Evolutionary conservation across 2,888 invertebrate species (phyloP).

Genomic region (Melieria omissa): DNA sequence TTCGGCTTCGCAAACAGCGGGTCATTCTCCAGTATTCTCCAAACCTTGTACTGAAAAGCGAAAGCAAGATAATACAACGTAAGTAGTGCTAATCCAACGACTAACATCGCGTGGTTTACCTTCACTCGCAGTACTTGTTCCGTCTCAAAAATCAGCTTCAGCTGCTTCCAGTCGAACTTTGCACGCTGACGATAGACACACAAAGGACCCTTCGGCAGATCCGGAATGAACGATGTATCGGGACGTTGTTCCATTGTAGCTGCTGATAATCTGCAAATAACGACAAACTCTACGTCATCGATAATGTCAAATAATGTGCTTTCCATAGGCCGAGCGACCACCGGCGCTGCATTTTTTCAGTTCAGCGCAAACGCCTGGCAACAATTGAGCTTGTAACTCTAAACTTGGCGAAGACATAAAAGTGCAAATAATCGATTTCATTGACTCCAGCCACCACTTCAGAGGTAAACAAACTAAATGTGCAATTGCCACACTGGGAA

Average conservation of each 20-base stretch:
- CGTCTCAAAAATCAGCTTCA: conserved; percentile 83
- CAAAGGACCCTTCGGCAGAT: conserved; percentile 76
- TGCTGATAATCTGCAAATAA: not conserved
- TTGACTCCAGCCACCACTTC: not conserved
- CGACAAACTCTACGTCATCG: conserved; percentile 5
- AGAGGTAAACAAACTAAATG: conserved; percentile 27
- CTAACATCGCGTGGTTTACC: conserved; percentile 69
- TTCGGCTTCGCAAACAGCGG: conserved; percentile 78
- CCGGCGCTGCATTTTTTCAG: not conserved
- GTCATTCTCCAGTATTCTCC: conserved; percentile 81
- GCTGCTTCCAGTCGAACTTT: conserved; percentile 87
- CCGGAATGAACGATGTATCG: conserved; percentile 74
- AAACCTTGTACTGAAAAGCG: conserved; percentile 77
- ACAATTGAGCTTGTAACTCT: not conserved
- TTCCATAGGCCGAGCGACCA: too few species aligned
- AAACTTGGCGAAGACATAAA: conserved; percentile 23
- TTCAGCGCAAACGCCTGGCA: not conserved
- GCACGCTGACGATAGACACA: conserved; percentile 82
- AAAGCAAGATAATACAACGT: conserved; percentile 26
- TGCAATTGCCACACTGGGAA: not conserved
- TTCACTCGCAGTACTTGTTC: conserved; percentile 80
- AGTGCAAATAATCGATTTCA: conserved; percentile 11
- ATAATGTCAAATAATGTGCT: not conserved
- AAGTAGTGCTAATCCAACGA: not conserved
- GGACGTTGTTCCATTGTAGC: conserved; percentile 56